Percentiles rank a stretch among this genome's conserved stretches.
Conservation (phyloP, 2,113 vertebrate genomes). For the Erythrolamprus reginae region DNA sequence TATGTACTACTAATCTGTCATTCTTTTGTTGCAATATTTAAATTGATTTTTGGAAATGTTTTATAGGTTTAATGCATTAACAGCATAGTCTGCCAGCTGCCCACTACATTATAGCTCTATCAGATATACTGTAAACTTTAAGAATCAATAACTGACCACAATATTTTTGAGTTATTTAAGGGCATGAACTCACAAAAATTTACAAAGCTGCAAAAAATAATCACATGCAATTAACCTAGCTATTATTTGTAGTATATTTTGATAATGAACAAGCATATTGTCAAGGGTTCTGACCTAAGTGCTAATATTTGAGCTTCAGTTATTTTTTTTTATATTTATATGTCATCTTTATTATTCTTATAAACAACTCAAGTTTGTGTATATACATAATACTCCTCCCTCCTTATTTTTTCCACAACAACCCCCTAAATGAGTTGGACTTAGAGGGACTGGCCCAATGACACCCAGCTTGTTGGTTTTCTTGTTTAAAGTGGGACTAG, state of each 20-base stretch:
- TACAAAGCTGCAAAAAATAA: background rate
- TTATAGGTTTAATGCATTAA: background rate
- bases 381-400: background rate
- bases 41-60: background rate
- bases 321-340: background rate
- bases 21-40: background rate
- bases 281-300: background rate
- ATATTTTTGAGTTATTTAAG: background rate
- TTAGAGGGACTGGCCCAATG: background rate
- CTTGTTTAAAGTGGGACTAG: background rate
- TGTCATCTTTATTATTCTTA: background rate
- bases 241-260: background rate
- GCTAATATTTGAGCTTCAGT: background rate
- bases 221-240: background rate
- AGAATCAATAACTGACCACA: background rate
- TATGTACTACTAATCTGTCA: conserved; percentile 51
- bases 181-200: background rate
- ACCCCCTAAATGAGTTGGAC: no score
- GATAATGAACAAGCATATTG: background rate
- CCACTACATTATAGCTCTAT: background rate
- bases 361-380: background rate
- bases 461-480: background rate
- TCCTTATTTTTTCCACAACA: background rate
- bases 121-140: background rate
- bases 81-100: background rate